Evolutionary conservation across 2,888 invertebrate genomes (phyloP).

Genomic region (Temnothorax unifasciatus): DNA sequence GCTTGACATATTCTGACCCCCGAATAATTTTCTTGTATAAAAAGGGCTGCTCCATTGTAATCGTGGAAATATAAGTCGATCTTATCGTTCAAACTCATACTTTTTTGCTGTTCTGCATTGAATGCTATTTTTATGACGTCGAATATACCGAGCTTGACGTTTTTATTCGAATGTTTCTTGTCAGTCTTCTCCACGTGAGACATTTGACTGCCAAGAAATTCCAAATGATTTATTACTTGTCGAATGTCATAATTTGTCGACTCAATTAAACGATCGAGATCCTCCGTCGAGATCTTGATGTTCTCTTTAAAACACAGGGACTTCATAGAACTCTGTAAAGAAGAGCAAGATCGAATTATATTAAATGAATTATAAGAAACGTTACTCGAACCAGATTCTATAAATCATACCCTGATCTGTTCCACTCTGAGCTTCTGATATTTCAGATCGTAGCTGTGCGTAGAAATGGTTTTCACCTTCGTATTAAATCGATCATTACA

Average conservation of each 20-base stretch:
- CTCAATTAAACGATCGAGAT: conserved; percentile 93
- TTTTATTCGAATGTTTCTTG: conserved; percentile 89
- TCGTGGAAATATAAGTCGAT: conserved; percentile 98
- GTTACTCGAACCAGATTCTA: conserved; percentile 17
- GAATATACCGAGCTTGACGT: conserved; percentile 96
- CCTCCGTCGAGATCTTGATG: conserved; percentile 92
- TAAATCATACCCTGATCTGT: conserved; percentile 92
- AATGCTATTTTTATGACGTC: conserved; percentile 97
- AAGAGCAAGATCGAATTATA: neutral
- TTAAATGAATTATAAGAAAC: neutral
- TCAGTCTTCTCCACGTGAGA: conserved; percentile 53
- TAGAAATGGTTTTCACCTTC: conserved; percentile 96
- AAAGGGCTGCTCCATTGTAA: conserved; percentile 97
- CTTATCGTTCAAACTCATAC: conserved; percentile 93
- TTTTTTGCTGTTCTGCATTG: conserved; percentile 92
- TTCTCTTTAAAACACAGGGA: conserved; percentile 97
- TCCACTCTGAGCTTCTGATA: conserved; percentile 95
- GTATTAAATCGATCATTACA: conserved; percentile 98
- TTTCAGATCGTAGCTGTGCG: conserved; percentile 97
- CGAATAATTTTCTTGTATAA: conserved; percentile 99
- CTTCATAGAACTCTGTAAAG: conserved; percentile 93
- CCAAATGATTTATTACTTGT: conserved; percentile 96
- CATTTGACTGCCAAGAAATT: conserved; percentile 90
- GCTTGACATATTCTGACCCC: conserved; percentile 91
- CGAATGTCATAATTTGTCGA: conserved; percentile 97